These are phyloP conservation scores for Cryptoprocta ferox DNA, from an alignment of 2,797 vertebrate genomes.

Conservation along the genomic window DNA sequence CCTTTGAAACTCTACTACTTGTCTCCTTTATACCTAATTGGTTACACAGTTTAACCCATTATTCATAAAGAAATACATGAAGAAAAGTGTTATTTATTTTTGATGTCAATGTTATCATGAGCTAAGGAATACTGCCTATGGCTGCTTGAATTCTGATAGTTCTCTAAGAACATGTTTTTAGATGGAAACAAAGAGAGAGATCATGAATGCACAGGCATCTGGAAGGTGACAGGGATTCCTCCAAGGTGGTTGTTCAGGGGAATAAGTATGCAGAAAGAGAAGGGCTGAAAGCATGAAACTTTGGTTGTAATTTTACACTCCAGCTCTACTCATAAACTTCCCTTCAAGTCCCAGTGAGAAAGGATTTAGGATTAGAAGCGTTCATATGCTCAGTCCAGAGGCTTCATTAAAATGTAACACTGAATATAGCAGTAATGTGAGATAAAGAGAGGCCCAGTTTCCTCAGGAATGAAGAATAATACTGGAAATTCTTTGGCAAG, in stretches of 20 bases:
- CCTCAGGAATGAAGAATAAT: neutral
- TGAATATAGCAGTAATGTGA: neutral
- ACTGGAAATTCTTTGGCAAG: slow-evolving; percentile 7
- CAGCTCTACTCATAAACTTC: neutral
- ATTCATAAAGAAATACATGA: neutral
- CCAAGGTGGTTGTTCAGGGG: neutral
- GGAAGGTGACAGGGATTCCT: neutral
- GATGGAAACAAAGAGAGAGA: neutral
- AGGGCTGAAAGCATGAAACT: neutral
- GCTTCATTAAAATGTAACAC: neutral
- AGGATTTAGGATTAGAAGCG: neutral
- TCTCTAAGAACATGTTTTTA: neutral
- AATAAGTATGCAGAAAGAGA: neutral
- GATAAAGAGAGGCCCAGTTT: neutral
- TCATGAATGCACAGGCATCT: neutral
- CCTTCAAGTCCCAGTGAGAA: neutral
- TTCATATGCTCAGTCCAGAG: neutral
- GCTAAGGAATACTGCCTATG: neutral
- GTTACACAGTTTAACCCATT: neutral
- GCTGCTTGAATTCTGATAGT: neutral
- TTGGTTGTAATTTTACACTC: neutral
- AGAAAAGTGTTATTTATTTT: neutral
- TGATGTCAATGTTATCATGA: neutral
- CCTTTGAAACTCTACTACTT: neutral
- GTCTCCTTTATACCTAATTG: neutral